A percentile compares a stretch with the other conserved stretches of the same genome.
Evolutionary conservation across 2,888 invertebrate genomes (phyloP).

Genomic region (Brassicogethes aeneus): DNA sequence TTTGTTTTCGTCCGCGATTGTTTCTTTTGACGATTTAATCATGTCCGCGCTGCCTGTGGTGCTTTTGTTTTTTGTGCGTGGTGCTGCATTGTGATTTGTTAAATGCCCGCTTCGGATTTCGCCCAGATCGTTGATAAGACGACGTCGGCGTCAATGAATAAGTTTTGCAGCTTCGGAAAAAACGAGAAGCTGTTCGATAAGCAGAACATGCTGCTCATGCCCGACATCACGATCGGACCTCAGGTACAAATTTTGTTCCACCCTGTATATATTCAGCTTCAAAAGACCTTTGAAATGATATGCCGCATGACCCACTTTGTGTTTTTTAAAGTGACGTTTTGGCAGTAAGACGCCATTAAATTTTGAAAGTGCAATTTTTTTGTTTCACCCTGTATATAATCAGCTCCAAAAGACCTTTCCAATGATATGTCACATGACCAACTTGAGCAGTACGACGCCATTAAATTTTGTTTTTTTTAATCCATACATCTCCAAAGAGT

Average conservation of each 20-base stretch:
- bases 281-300: too few relatives aligned
- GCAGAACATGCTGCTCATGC: constrained; percentile 30
- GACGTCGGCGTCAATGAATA: constrained; percentile 22
- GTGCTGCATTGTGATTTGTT: constrained; percentile 5
- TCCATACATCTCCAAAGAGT: too few relatives aligned
- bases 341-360: too few relatives aligned
- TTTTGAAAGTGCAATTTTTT: too few relatives aligned
- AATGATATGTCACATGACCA: too few relatives aligned
- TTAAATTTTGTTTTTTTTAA: too few relatives aligned
- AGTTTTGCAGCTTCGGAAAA: constrained; percentile 31
- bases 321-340: too few relatives aligned
- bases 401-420: too few relatives aligned
- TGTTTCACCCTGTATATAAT: too few relatives aligned
- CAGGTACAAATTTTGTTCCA: constrained; percentile 27
- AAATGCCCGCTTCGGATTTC: neutral
- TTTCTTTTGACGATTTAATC: constrained; percentile 6
- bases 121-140: neutral
- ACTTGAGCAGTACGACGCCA: too few relatives aligned
- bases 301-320: too few relatives aligned
- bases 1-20: constrained; percentile 14
- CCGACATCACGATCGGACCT: constrained; percentile 34
- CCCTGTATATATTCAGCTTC: too few relatives aligned
- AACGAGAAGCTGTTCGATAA: constrained; percentile 27
- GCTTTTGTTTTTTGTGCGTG: neutral
- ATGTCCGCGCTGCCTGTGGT: neutral